A percentile compares a stretch with the other conserved stretches of the same genome.
phyloP scores from a whole-genome alignment of 1,140 invertebrate genomes.

The Drosophila eugracilis region DNA sequence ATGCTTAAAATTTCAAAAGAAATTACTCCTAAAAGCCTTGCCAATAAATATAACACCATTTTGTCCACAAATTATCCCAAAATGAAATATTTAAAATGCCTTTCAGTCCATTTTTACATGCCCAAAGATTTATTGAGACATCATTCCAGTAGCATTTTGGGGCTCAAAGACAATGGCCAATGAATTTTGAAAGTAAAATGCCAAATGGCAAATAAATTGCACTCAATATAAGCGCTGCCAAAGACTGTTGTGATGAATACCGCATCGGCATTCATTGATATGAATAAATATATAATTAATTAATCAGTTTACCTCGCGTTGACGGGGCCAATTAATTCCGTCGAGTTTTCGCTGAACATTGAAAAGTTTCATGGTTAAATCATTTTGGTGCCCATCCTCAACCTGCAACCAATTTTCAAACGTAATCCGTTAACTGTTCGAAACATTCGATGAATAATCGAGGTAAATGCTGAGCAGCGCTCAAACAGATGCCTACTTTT shows the following conservation, averaged over 20 bases:
- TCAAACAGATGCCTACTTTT: slow-evolving; percentile 60
- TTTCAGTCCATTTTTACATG: not conserved
- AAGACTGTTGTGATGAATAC: slow-evolving; percentile 15
- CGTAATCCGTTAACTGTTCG: slow-evolving; percentile 50
- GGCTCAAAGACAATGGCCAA: not conserved
- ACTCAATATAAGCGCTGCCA: not conserved
- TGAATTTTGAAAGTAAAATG: slow-evolving; percentile 3
- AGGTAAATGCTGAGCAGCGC: slow-evolving; percentile 36
- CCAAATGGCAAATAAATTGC: not conserved
- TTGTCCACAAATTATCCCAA: not conserved
- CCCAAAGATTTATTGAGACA: not conserved
- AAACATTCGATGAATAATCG: slow-evolving; percentile 71
- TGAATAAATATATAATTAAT: slow-evolving; percentile 35
- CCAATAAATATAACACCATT: not conserved
- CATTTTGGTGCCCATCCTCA: not conserved
- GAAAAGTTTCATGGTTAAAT: slow-evolving; percentile 6
- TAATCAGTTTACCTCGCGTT: slow-evolving; percentile 20
- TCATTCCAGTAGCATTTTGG: not conserved
- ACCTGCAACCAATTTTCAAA: no score
- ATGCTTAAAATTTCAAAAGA: no score
- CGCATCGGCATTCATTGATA: slow-evolving; percentile 16
- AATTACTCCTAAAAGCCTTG: no score
- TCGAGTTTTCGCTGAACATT: slow-evolving; percentile 6
- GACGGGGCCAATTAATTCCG: slow-evolving; percentile 21
- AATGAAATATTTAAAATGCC: no score